phyloP scores from a whole-genome alignment of 2,888 invertebrate genomes.

The Phaedon cochleariae region DNA sequence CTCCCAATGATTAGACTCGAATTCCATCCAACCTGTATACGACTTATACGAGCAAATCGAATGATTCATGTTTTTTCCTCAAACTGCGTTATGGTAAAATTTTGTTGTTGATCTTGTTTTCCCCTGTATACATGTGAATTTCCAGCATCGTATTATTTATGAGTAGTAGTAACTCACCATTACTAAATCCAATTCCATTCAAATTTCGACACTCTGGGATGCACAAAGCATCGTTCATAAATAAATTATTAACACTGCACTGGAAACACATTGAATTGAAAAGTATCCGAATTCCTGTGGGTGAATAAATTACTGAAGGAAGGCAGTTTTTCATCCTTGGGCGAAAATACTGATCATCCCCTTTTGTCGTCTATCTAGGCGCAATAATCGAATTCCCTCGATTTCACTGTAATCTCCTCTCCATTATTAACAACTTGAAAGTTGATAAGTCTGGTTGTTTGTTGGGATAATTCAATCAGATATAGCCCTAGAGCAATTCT shows the following conservation, averaged over 20 bases:
- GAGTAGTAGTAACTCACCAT: too few species aligned
- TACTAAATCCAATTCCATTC: too few species aligned
- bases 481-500: not conserved
- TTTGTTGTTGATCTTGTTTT: too few species aligned
- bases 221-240: too few species aligned
- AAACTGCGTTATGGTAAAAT: too few species aligned
- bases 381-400: conserved; percentile 34
- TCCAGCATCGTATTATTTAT: too few species aligned
- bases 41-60: too few species aligned
- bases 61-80: too few species aligned
- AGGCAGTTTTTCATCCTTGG: conserved; percentile 16
- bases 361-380: conserved; percentile 31
- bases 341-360: conserved; percentile 11
- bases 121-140: too few species aligned
- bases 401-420: conserved; percentile 33
- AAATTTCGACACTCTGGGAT: too few species aligned
- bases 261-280: conserved; percentile 21
- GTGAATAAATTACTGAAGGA: conserved; percentile 32
- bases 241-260: conserved; percentile 27
- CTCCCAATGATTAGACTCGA: too few species aligned
- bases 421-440: conserved; percentile 26
- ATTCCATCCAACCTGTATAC: too few species aligned
- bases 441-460: conserved; percentile 22
- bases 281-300: conserved; percentile 22
- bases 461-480: conserved; percentile 11